phyloP scores from a whole-genome alignment of 2,888 invertebrate species.

The Hyalella azteca region DNA sequence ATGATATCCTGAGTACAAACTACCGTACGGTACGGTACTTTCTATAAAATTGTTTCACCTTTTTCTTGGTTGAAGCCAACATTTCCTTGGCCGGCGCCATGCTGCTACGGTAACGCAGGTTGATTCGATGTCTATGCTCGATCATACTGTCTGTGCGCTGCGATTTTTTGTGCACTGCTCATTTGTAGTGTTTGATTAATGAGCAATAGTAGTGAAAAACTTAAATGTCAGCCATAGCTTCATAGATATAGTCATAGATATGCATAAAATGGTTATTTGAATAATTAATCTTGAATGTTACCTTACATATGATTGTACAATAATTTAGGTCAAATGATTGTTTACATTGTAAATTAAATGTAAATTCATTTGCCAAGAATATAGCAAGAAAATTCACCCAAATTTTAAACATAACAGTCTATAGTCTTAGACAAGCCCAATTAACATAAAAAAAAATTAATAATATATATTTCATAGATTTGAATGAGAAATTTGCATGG shows the following conservation, averaged over 20 bases:
- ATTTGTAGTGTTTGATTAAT: not conserved
- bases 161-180: constrained; percentile 6
- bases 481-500: no score
- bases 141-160: not conserved
- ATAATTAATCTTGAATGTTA: not conserved
- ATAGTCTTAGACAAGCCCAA: no score
- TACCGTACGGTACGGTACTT: no score
- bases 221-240: not conserved
- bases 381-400: no score
- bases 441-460: no score
- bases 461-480: no score
- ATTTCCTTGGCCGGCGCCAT: not conserved
- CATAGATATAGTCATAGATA: not conserved
- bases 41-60: not conserved
- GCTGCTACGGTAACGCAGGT: not conserved
- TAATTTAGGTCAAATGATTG: not conserved
- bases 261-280: not conserved
- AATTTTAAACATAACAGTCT: no score
- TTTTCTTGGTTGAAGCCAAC: not conserved
- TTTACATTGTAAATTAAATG: not conserved
- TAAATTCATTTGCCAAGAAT: not conserved
- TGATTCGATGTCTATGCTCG: not conserved
- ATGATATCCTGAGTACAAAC: no score
- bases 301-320: not conserved
- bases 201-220: not conserved